These are phyloP conservation scores for Microdon myrmicae DNA, from an alignment of 2,888 invertebrate genomes.

Conservation along the genomic window DNA sequence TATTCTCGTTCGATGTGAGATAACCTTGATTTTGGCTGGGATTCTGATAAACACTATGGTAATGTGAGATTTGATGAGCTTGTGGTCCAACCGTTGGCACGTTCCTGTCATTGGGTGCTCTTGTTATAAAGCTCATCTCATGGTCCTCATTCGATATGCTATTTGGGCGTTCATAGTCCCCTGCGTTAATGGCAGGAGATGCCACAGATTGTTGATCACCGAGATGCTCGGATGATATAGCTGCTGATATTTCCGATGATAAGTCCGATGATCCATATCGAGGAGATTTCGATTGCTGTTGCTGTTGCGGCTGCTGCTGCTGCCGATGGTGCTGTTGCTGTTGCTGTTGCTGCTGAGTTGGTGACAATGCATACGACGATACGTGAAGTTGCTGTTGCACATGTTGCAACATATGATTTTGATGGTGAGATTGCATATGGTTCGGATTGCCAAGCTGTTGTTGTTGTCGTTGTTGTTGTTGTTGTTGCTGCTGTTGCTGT, in stretches of 20 bases:
- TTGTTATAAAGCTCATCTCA: conserved; percentile 68
- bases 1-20: conserved; percentile 24
- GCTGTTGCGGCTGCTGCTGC: conserved; percentile 54
- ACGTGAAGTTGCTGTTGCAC: conserved; percentile 35
- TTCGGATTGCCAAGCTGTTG: conserved; percentile 52
- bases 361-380: conserved; percentile 36
- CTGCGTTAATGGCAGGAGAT: conserved; percentile 73
- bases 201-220: conserved; percentile 73
- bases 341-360: conserved; percentile 50
- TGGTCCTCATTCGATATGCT: conserved; percentile 68
- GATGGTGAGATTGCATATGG: conserved; percentile 35
- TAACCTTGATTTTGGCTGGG: conserved; percentile 58
- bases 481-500: conserved; percentile 18
- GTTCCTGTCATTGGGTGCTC: too few species aligned
- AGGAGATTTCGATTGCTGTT: conserved; percentile 58
- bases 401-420: conserved; percentile 39
- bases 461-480: conserved; percentile 54
- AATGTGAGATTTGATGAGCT: conserved; percentile 58
- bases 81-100: conserved; percentile 50
- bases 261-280: conserved; percentile 74
- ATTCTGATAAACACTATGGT: conserved; percentile 62
- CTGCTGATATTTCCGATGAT: conserved; percentile 81
- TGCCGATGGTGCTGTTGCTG: conserved; percentile 49
- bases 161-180: conserved; percentile 80
- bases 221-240: conserved; percentile 76